Evolutionary conservation across 92 coral and sea anemone genomes (phyloP), one percentile per base, ranked within the genome.

Genomic region (Palythoa heliodiscus): DNA sequence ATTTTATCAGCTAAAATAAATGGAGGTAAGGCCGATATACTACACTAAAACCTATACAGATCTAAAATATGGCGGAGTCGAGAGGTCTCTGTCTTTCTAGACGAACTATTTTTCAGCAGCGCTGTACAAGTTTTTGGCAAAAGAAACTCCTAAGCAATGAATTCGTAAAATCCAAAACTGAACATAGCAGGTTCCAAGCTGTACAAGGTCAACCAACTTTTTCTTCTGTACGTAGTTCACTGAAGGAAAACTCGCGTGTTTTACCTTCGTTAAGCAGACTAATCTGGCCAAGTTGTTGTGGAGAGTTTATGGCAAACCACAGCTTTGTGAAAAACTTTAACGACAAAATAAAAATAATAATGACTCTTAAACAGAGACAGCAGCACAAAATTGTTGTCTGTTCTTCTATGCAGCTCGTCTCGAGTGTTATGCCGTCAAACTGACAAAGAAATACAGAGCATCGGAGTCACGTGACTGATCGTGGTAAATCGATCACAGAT

Each of bases 401-500:
- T 29, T 67, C 54, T 8, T 47, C 47, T 55, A 47, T 24, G 12
- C 12, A 9, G 52, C 58, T 22, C 52, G 37, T 64, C 47, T 80
- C 57, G 73, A 37, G 55, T 80, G 63, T 20, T 64, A 58, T 40
- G 61, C 63, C 19, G 84, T 64, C 58, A 29, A 80, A 80, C n/a
- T n/a, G 40, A 4, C 38, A 52, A 64, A 22, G 40, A 17, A 19
- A 11, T 0, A 57, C 38, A 53, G 58, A n/a, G 14, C 13, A 52
- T 53, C 20, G 20, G 38, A 9, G 55, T 43, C 13, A 23, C n/a
- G 24, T 13, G 54, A 19, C 1, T 47, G 12, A 24, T 47, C 53
- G 1, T 3, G n/a, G n/a, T 55, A 43, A 60, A 47, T 60, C 14
- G 73, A 29, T 85, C 16, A 94, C 78, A 94, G 91, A 76, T 94